Evolutionary conservation across 2,797 vertebrate genomes (phyloP).

Genomic region (Octomys mimax): DNA sequence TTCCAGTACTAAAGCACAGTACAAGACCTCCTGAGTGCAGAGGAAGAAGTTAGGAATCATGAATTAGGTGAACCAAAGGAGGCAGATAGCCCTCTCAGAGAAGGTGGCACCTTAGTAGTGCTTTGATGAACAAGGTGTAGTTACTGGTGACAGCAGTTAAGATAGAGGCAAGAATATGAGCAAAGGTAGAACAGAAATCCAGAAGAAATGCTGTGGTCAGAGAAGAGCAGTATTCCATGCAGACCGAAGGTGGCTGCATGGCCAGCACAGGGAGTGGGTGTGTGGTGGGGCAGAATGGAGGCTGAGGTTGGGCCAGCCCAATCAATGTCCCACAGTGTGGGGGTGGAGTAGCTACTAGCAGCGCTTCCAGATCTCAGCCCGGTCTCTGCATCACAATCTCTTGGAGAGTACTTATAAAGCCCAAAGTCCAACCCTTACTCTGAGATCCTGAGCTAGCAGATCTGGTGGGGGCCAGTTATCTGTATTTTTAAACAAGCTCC

Average conservation of each 20-base stretch:
- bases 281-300: neutral
- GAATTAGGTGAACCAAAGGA: neutral
- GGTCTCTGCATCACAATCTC: neutral
- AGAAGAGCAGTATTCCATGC: neutral
- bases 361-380: neutral
- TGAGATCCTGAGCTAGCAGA: neutral
- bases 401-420: neutral
- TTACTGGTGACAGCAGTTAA: neutral
- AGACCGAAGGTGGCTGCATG: neutral
- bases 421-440: neutral
- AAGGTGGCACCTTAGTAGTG: neutral
- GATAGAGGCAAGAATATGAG: neutral
- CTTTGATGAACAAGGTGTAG: neutral
- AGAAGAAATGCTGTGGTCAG: neutral
- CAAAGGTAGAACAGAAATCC: neutral
- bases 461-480: neutral
- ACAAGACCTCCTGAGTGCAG: neutral
- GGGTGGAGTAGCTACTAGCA: neutral
- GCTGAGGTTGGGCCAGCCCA: neutral
- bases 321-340: neutral
- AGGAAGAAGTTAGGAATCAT: neutral
- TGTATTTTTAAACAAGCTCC: constrained; percentile 28
- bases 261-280: rapidly evolving
- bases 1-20: neutral
- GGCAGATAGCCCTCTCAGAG: neutral